Percentiles rank a stretch among this genome's conserved stretches.
These are phyloP conservation scores for Cataglyphis albicans DNA, from an alignment of 2,888 invertebrate genomes.

Conservation along the genomic window DNA sequence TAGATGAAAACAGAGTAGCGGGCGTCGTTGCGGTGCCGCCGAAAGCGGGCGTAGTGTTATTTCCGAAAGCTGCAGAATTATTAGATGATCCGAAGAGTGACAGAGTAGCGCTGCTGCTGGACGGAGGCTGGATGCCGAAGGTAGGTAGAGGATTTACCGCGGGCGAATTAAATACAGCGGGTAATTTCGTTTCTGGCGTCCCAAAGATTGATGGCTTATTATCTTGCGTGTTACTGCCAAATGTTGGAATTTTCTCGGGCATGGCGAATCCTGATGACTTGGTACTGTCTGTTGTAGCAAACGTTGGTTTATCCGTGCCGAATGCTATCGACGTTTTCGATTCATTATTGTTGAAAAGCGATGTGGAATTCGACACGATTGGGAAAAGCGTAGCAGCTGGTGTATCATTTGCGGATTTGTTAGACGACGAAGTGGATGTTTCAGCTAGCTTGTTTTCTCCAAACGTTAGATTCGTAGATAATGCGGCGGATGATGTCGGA, in stretches of 20 bases:
- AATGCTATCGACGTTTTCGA: conserved; percentile 64
- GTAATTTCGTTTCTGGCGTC: conserved; percentile 58
- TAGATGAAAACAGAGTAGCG: conserved; percentile 71
- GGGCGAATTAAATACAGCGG: conserved; percentile 69
- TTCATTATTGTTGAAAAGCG: conserved; percentile 70
- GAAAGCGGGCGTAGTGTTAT: conserved; percentile 57
- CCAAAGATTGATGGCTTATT: conserved; percentile 72
- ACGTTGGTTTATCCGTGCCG: conserved; percentile 73
- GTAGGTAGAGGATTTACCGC: conserved; percentile 32
- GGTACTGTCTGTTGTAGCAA: conserved; percentile 66
- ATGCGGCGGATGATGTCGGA: conserved; percentile 47
- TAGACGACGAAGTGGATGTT: conserved; percentile 36
- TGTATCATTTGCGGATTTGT: conserved; percentile 39
- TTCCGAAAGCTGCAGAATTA: conserved; percentile 73
- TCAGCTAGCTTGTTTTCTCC: conserved; percentile 64
- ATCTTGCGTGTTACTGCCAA: conserved; percentile 66
- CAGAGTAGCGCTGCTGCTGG: conserved; percentile 39
- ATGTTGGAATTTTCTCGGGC: conserved; percentile 71
- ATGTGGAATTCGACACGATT: conserved; percentile 57
- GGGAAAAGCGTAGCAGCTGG: conserved; percentile 59
- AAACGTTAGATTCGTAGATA: conserved; percentile 67
- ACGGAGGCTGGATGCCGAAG: conserved; percentile 33
- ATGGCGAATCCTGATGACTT: conserved; percentile 71
- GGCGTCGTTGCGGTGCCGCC: conserved; percentile 70
- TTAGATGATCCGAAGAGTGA: conserved; percentile 69